Evolutionary conservation across 2,797 vertebrate genomes (phyloP).

Genomic region (Falco naumanni): DNA sequence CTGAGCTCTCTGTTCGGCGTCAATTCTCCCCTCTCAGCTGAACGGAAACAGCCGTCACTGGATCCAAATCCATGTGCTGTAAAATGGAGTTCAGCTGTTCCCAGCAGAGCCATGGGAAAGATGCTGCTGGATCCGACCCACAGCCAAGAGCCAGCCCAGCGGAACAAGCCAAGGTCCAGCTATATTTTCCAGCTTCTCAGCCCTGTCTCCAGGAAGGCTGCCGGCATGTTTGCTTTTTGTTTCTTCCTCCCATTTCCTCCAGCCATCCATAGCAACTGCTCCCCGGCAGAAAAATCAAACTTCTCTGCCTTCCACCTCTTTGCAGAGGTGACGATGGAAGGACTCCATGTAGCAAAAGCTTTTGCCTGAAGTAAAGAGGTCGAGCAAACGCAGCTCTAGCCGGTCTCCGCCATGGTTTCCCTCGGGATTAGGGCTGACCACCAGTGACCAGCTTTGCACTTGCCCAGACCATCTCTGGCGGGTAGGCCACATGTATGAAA

Average conservation of each 20-base stretch:
- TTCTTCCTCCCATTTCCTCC: constrained; percentile 57
- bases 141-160: not conserved
- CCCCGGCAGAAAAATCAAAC: not conserved
- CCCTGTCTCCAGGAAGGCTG: constrained; percentile 69
- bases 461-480: not conserved
- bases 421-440: not conserved
- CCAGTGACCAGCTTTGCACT: not conserved
- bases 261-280: constrained; percentile 27
- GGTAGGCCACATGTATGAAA: not conserved
- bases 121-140: not conserved
- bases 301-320: not conserved
- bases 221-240: constrained; percentile 15
- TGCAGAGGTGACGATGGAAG: not conserved
- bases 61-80: not conserved
- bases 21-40: not conserved
- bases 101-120: not conserved
- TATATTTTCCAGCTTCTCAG: constrained; percentile 63
- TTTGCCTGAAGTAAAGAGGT: not conserved
- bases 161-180: not conserved
- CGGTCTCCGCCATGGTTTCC: not conserved
- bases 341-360: not conserved
- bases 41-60: not conserved
- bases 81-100: not conserved
- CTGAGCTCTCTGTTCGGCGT: not conserved
- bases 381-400: not conserved